Evolutionary conservation across 2,888 invertebrate species (phyloP), one percentile per base, ranked within the genome.

Genomic region (Entomobrya multifasciata): DNA sequence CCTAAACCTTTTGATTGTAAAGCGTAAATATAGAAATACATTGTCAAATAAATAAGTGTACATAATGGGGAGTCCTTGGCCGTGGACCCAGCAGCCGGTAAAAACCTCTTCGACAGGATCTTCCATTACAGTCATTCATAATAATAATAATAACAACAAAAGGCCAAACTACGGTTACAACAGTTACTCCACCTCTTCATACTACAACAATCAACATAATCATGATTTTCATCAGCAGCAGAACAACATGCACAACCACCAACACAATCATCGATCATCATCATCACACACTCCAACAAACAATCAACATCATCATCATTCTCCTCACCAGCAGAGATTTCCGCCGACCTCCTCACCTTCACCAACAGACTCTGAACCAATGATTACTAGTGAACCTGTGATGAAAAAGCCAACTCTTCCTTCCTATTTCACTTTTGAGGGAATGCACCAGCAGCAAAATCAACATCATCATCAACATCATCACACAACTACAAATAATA

Each of bases 61-160:
- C 44, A n/a, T n/a, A 62, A 86, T 86, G 86, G 86, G 86, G 25
- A 86, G 86, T 67, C 86, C 86, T 81, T 86, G 86, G 86, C 86
- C 86, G 15, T 76, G 65, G 86, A 22, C 74, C 5, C 86, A 81
- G 44, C 76, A 86, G 44, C 86, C 80, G n/a, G 67, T 80, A 47
- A 86, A 77, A 55, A 60, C 60, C 27, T 27, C 80, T 8, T 41
- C 44, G 17, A 27, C 67, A 25, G 86, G 74, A 41, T 52, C 62
- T 57, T 44, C 80, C 15, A 57, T 76, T 25, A 20, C 65, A 0
- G 10, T 55, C 22, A 41, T 67, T 17, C 74, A 86, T 11, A 86
- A 79, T 25, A 70, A 86, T 55, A 80, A 81, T 25, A 86, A 80
- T 49, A 70, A 74, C 41, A 84, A 60, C 70, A 79, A 86, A 65